These are phyloP conservation scores for Cydia fagiglandana DNA, from an alignment of 1,140 invertebrate genomes.

Conservation along the genomic window DNA sequence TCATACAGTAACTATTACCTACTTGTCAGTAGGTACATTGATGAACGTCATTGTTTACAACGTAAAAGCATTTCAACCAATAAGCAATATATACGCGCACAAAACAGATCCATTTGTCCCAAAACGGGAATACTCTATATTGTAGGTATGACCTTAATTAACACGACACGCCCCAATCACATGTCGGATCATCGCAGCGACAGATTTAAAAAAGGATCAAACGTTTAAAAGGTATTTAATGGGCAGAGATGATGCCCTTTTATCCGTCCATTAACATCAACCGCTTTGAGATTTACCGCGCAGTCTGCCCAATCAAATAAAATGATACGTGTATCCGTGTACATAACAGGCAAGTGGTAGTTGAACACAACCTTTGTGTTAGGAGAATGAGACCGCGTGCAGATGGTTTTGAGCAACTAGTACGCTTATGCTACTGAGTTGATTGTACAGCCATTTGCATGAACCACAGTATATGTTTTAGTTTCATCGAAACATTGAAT, in stretches of 20 bases:
- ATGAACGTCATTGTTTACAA: neutral
- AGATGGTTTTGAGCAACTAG: no score
- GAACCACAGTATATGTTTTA: no score
- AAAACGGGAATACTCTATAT: slow-evolving; percentile 33
- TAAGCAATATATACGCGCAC: slow-evolving; percentile 4
- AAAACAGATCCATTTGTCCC: slow-evolving; percentile 32
- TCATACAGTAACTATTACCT: neutral
- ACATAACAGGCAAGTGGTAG: no score
- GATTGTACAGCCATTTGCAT: no score
- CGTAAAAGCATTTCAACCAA: neutral
- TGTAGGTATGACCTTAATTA: slow-evolving; percentile 65
- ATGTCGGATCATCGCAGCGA: slow-evolving; percentile 62
- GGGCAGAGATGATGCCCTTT: slow-evolving; percentile 74
- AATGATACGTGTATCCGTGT: slow-evolving; percentile 42
- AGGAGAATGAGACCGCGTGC: no score
- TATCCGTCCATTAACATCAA: slow-evolving; percentile 72
- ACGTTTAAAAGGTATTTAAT: slow-evolving; percentile 78
- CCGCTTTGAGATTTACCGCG: slow-evolving; percentile 72
- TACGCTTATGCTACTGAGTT: no score
- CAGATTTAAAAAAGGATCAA: slow-evolving; percentile 79
- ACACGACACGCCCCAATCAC: slow-evolving; percentile 60
- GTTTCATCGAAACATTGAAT: no score
- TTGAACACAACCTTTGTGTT: no score
- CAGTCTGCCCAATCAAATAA: slow-evolving; percentile 55
- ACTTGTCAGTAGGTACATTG: neutral